A percentile compares a stretch with the other conserved stretches of the same genome.
Conservation (phyloP, 2,113 vertebrate species). For the Amazona guildingii region DNA sequence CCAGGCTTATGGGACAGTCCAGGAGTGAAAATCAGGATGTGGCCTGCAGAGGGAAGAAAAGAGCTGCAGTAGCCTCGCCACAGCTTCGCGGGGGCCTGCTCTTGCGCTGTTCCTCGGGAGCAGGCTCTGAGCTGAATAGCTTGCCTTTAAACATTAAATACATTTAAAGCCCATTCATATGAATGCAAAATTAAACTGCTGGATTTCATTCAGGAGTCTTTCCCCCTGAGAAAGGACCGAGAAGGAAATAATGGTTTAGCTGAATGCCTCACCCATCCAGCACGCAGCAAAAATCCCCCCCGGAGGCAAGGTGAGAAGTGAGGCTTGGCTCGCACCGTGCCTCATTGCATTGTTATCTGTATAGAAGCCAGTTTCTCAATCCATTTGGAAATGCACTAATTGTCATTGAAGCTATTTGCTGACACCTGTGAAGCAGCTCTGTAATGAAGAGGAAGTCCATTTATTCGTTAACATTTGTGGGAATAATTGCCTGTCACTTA, state of each 20-base stretch:
- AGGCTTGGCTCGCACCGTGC: not conserved
- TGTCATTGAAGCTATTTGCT: conserved; percentile 40
- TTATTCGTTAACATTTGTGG: conserved; percentile 17
- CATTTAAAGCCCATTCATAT: conserved; percentile 12
- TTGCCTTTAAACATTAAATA: conserved; percentile 16
- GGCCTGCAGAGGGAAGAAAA: conserved; percentile 70
- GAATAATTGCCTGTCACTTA: conserved; percentile 64
- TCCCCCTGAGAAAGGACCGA: not conserved
- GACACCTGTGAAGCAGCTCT: conserved; percentile 27
- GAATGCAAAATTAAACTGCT: conserved; percentile 33
- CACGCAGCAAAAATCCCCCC: not conserved
- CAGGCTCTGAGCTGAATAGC: not conserved
- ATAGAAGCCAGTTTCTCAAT: not conserved
- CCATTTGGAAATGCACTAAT: conserved; percentile 47
- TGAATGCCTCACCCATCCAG: not conserved
- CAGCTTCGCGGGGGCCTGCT: not conserved
- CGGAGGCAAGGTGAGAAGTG: not conserved
- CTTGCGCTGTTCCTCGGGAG: not conserved
- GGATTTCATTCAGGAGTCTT: conserved; percentile 15
- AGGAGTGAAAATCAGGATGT: conserved; percentile 24
- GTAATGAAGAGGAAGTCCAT: conserved; percentile 59
- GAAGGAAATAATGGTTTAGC: conserved; percentile 6
- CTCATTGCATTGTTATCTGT: not conserved
- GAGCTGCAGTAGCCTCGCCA: conserved; percentile 29
- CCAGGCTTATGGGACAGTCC: not conserved